A percentile compares a stretch with the other conserved stretches of the same genome.
phyloP scores from a whole-genome alignment of 1,140 invertebrate species.

The Bombus picipes region DNA sequence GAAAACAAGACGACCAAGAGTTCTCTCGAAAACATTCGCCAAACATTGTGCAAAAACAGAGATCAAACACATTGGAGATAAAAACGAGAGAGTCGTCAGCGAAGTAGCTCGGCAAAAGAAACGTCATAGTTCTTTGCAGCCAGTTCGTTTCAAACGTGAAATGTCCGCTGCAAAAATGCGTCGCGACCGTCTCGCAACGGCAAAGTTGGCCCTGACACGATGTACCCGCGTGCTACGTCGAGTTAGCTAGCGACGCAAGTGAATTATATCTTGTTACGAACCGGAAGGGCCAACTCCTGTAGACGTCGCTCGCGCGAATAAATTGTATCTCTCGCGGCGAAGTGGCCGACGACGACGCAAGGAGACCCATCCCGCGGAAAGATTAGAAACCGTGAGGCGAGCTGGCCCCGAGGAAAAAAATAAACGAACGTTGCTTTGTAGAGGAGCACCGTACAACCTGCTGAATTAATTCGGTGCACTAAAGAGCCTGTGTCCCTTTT shows the following conservation, averaged over 20 bases:
- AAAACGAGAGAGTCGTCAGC: too few relatives aligned
- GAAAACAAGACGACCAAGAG: background rate
- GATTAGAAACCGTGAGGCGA: constrained; percentile 2
- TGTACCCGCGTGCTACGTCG: background rate
- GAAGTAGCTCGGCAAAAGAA: background rate
- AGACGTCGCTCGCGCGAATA: constrained; percentile 37
- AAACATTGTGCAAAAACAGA: background rate
- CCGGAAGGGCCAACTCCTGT: constrained; percentile 31
- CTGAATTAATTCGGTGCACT: constrained; percentile 38
- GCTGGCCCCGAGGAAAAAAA: background rate
- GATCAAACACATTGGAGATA: too few relatives aligned
- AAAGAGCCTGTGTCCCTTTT: constrained; percentile 4
- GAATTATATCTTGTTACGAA: constrained; percentile 45
- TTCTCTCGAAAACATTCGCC: background rate
- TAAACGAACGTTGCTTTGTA: constrained; percentile 14
- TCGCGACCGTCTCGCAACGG: too few relatives aligned
- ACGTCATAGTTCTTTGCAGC: background rate
- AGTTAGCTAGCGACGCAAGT: constrained; percentile 2
- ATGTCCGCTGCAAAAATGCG: background rate
- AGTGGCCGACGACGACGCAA: background rate
- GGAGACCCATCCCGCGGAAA: background rate
- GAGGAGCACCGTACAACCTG: background rate
- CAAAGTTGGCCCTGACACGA: background rate
- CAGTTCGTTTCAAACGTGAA: background rate
- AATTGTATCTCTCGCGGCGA: constrained; percentile 14